Evolutionary conservation across 2,797 vertebrate genomes (phyloP).

Genomic region (Schizopygopsis pylzovi): DNA sequence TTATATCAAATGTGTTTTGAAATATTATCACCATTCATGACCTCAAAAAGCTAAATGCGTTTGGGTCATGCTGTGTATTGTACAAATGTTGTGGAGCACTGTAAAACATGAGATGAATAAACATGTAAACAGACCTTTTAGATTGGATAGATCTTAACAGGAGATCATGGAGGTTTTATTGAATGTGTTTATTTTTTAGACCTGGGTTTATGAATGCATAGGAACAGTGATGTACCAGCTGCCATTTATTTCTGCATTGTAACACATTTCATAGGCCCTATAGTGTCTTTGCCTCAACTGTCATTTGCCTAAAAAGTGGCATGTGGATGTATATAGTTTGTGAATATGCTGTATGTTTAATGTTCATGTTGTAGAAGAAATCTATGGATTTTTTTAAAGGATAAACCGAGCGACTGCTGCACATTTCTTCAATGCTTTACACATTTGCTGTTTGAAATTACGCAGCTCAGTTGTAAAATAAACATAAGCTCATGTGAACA

Average conservation of each 20-base stretch:
- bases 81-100: constrained; percentile 34
- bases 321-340: constrained; percentile 84
- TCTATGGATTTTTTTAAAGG: constrained; percentile 81
- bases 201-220: constrained; percentile 74
- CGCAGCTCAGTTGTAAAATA: constrained; percentile 91
- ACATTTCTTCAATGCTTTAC: constrained; percentile 96
- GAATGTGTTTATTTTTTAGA: constrained; percentile 68
- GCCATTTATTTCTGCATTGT: constrained; percentile 75
- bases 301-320: constrained; percentile 86
- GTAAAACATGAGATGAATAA: constrained; percentile 32
- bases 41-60: not conserved
- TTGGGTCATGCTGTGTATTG: constrained; percentile 20
- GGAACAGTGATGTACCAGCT: constrained; percentile 63
- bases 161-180: constrained; percentile 50
- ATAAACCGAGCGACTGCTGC: constrained; percentile 88
- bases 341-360: constrained; percentile 90
- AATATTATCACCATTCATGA: constrained; percentile 26
- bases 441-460: constrained; percentile 98
- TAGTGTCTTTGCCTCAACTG: constrained; percentile 86
- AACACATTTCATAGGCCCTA: constrained; percentile 80
- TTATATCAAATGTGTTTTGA: constrained; percentile 33
- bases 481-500: constrained; percentile 75
- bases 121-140: constrained; percentile 31
- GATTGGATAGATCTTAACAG: constrained; percentile 16
- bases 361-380: constrained; percentile 94